Conservation (phyloP, 2,888 invertebrate species). For the Horisme vitalbata region DNA sequence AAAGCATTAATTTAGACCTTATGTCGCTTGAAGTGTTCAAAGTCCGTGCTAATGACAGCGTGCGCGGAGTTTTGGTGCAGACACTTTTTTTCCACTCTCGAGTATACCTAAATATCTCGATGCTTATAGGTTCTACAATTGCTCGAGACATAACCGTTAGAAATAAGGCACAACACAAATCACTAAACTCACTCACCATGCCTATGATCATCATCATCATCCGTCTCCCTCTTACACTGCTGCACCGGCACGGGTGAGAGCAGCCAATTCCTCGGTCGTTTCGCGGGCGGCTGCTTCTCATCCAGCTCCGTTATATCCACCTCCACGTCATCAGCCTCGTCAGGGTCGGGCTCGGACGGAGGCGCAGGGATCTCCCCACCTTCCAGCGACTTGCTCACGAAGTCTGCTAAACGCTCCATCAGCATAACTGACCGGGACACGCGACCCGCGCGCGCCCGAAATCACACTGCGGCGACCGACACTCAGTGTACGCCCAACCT, state of each 20-base stretch:
- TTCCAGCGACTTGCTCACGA: constrained; percentile 94
- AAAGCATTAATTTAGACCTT: too few species aligned
- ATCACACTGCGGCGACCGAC: constrained; percentile 63
- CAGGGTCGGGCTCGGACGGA: constrained; percentile 72
- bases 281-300: constrained; percentile 64
- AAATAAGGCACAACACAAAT: too few species aligned
- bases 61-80: too few species aligned
- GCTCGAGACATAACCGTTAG: too few species aligned
- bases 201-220: constrained; percentile 72
- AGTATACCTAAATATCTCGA: too few species aligned
- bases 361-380: constrained; percentile 79
- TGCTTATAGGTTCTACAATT: too few species aligned
- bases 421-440: constrained; percentile 72
- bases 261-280: constrained; percentile 75
- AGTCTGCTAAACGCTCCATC: constrained; percentile 96
- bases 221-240: constrained; percentile 65
- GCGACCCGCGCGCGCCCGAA: constrained; percentile 63
- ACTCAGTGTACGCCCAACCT: constrained; percentile 56
- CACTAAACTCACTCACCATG: constrained; percentile 54
- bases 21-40: too few species aligned
- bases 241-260: constrained; percentile 68
- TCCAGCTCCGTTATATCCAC: constrained; percentile 78
- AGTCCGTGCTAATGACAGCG: too few species aligned
- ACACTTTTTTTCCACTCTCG: too few species aligned
- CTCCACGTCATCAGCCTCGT: constrained; percentile 68